Conservation (phyloP, 2,888 invertebrate species). For the Agrypnus murinus region DNA sequence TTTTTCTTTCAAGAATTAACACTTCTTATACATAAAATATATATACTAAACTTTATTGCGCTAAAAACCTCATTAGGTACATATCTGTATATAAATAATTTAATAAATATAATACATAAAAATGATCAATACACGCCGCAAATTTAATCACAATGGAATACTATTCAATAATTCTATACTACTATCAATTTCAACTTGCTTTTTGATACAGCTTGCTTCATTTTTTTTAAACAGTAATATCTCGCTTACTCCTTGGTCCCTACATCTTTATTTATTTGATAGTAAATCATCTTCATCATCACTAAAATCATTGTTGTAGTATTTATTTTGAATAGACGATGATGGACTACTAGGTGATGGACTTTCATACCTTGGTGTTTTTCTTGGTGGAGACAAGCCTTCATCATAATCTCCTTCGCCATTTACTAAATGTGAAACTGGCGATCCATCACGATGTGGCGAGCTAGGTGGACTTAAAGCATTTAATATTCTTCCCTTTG, state of each 20-base stretch:
- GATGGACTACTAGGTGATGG: slow-evolving; percentile 56
- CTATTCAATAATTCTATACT: slow-evolving; percentile 26
- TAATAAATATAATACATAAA: slow-evolving; percentile 43
- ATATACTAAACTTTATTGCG: slow-evolving; percentile 31
- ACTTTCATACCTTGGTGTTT: slow-evolving; percentile 67
- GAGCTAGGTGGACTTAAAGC: slow-evolving; percentile 94
- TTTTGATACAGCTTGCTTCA: slow-evolving; percentile 19
- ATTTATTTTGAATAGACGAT: slow-evolving; percentile 54
- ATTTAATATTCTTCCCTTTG: slow-evolving; percentile 91
- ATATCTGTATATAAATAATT: slow-evolving; percentile 34
- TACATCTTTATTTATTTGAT: slow-evolving; percentile 21
- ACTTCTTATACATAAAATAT: slow-evolving; percentile 5
- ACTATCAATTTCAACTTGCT: slow-evolving; percentile 18
- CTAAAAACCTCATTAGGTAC: slow-evolving; percentile 21
- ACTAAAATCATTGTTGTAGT: slow-evolving; percentile 63
- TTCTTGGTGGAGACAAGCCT: slow-evolving; percentile 66
- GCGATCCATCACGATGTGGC: slow-evolving; percentile 71
- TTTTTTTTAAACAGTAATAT: slow-evolving; percentile 24
- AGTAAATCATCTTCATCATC: slow-evolving; percentile 64
- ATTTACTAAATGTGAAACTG: slow-evolving; percentile 65
- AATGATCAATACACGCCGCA: slow-evolving; percentile 33
- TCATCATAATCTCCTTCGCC: slow-evolving; percentile 67
- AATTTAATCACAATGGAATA: slow-evolving; percentile 32
- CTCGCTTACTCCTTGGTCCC: slow-evolving; percentile 29
- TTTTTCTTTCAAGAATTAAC: too few species aligned